These are phyloP conservation scores for Tokudaia tokunoshimensis DNA, from an alignment of 2,797 vertebrate species.

Conservation along the genomic window DNA sequence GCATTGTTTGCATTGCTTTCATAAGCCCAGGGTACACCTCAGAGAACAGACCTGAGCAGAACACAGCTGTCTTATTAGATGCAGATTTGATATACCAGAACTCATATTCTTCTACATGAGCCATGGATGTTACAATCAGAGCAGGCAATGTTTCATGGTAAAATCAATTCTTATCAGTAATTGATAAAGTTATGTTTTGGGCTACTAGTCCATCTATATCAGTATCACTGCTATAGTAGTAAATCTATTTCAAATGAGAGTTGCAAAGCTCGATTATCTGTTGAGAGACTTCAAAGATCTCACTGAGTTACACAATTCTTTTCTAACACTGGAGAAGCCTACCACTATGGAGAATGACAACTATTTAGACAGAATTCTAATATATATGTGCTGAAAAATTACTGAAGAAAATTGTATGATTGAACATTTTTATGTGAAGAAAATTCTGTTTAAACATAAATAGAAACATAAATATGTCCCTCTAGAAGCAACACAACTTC, in stretches of 20 bases:
- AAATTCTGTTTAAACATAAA: not conserved
- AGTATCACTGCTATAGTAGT: not conserved
- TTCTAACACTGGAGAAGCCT: not conserved
- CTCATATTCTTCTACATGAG: not conserved
- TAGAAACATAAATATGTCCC: not conserved
- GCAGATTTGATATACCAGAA: constrained; percentile 32
- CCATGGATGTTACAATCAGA: not conserved
- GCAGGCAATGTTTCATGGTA: not conserved
- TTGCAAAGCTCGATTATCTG: constrained; percentile 27
- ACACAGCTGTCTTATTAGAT: constrained; percentile 30
- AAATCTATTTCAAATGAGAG: constrained; percentile 19
- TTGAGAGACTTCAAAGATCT: constrained; percentile 6
- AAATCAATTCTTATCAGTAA: constrained; percentile 36
- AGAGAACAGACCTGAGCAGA: constrained; percentile 32
- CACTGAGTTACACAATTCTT: constrained; percentile 4
- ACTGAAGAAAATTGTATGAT: not conserved
- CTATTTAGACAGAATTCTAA: constrained; percentile 1
- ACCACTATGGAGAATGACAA: not conserved
- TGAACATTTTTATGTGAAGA: constrained; percentile 1
- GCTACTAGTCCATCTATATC: not conserved
- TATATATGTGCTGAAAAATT: not conserved
- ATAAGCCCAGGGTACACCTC: not conserved
- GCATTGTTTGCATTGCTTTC: not conserved
- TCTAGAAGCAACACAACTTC: not conserved
- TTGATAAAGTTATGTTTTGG: constrained; percentile 24